Conservation (phyloP, 2,797 vertebrate genomes). For the Dromococcyx pavoninus region DNA sequence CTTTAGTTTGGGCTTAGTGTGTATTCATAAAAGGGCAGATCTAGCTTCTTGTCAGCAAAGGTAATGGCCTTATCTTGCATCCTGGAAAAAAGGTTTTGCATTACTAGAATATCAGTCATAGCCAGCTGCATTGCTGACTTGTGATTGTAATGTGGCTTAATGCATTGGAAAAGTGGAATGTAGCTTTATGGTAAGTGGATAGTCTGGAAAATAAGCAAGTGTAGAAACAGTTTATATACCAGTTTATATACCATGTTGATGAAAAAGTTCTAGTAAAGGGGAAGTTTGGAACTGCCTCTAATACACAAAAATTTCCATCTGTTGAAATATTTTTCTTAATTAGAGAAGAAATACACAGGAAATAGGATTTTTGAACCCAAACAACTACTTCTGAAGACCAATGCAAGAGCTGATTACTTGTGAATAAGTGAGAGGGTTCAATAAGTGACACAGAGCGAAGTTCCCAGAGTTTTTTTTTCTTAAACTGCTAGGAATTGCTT, state of each 20-base stretch:
- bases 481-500: neutral
- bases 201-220: slow-evolving; percentile 17
- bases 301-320: neutral
- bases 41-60: slow-evolving; percentile 2
- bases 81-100: slow-evolving; percentile 34
- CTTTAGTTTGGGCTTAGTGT: slow-evolving; percentile 26
- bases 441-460: neutral
- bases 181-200: neutral
- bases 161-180: slow-evolving; percentile 35
- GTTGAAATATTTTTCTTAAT: slow-evolving; percentile 6
- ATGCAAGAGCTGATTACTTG: neutral
- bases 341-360: neutral
- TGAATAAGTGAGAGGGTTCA: neutral
- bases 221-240: slow-evolving; percentile 13
- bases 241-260: slow-evolving; percentile 15
- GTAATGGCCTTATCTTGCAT: slow-evolving; percentile 12
- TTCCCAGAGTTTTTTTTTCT: neutral
- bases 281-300: slow-evolving; percentile 26
- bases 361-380: neutral
- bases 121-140: neutral
- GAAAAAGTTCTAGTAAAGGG: neutral
- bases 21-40: slow-evolving; percentile 44
- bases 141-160: neutral
- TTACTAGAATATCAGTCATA: slow-evolving; percentile 21
- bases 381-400: neutral